Percentiles rank a stretch among this genome's conserved stretches.
phyloP scores from a whole-genome alignment of 2,113 vertebrate species.

The Lepidothrix coronata region DNA sequence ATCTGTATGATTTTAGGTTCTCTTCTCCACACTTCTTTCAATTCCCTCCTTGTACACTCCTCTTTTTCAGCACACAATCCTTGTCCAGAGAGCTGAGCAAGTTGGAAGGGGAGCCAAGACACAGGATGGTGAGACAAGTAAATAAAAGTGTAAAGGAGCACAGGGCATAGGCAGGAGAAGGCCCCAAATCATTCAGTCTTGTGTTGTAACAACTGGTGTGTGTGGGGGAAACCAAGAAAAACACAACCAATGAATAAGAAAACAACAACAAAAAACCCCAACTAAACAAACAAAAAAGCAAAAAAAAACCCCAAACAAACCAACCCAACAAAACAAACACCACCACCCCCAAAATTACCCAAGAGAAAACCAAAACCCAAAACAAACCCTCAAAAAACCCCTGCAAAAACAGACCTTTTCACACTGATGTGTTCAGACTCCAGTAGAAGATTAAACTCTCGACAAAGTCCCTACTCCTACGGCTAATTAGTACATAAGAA shows the following conservation, averaged over 20 bases:
- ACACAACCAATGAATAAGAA: background rate
- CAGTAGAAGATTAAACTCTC: background rate
- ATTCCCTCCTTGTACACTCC: background rate
- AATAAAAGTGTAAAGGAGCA: background rate
- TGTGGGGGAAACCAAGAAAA: background rate
- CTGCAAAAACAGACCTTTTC: background rate
- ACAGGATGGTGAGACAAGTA: background rate
- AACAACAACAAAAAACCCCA: rapidly evolving
- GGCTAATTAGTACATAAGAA: background rate
- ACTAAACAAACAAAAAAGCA: background rate
- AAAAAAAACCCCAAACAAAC: background rate
- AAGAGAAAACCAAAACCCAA: background rate
- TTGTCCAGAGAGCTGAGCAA: background rate
- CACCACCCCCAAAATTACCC: background rate
- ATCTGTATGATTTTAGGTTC: background rate
- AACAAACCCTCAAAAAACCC: background rate
- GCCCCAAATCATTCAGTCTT: background rate
- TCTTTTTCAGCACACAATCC: background rate
- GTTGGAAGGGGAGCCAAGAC: background rate
- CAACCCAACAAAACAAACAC: background rate
- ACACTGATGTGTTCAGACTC: background rate
- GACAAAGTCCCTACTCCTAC: background rate
- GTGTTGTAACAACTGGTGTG: background rate
- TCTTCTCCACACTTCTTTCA: background rate
- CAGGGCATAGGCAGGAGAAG: background rate